A percentile compares a stretch with the other conserved stretches of the same genome.
Conservation (phyloP, 2,888 invertebrate species). For the Amphipyra tragopoginis region DNA sequence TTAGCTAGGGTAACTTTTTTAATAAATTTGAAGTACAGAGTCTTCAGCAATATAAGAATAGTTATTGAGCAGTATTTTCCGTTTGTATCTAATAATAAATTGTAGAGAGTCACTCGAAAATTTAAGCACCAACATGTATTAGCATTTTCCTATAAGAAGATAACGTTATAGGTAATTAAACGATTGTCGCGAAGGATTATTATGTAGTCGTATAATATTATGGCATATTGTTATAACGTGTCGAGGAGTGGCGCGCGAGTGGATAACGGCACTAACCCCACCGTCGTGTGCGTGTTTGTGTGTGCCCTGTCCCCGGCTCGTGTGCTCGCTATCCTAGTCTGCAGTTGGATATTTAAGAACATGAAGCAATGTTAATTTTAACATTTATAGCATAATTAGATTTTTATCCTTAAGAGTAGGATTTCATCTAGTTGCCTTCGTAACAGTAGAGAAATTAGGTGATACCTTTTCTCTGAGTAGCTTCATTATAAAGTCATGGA, state of each 20-base stretch:
- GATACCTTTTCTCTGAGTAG: conserved; percentile 87
- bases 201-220: conserved; percentile 58
- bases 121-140: conserved; percentile 84
- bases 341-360: conserved; percentile 78
- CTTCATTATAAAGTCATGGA: conserved; percentile 78
- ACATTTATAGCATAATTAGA: conserved; percentile 88
- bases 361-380: conserved; percentile 90
- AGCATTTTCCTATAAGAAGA: conserved; percentile 77
- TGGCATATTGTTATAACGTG: conserved; percentile 61
- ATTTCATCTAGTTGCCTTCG: conserved; percentile 90
- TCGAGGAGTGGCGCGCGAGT: conserved; percentile 60
- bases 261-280: conserved; percentile 79
- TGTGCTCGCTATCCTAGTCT: conserved; percentile 62
- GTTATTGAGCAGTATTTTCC: conserved; percentile 77
- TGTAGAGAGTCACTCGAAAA: conserved; percentile 77
- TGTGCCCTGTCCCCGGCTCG: conserved; percentile 60
- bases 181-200: conserved; percentile 60
- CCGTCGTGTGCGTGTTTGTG: conserved; percentile 42
- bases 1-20: conserved; percentile 89
- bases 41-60: conserved; percentile 81
- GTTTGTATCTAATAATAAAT: conserved; percentile 76
- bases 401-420: conserved; percentile 89
- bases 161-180: conserved; percentile 66
- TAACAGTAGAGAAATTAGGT: conserved; percentile 88
- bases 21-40: conserved; percentile 84